phyloP scores from a whole-genome alignment of 2,888 invertebrate species.

The Anthoptus insignis region DNA sequence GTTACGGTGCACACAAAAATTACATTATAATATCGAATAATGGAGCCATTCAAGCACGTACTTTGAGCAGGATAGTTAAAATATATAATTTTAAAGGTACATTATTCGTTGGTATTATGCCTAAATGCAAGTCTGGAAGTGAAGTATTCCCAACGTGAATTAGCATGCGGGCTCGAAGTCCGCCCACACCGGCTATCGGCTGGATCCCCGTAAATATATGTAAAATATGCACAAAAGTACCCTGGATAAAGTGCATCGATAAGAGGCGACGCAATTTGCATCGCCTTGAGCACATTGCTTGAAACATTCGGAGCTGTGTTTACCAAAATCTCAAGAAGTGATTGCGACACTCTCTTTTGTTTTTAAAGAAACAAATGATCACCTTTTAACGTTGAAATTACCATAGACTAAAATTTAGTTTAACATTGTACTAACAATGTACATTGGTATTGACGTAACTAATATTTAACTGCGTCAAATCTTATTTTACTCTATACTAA shows the following conservation, averaged over 20 bases:
- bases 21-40: constrained; percentile 32
- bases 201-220: constrained; percentile 78
- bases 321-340: constrained; percentile 63
- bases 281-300: constrained; percentile 71
- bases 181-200: constrained; percentile 78
- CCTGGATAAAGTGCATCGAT: constrained; percentile 82
- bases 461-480: no score
- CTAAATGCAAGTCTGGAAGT: constrained; percentile 63
- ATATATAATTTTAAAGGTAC: constrained; percentile 40
- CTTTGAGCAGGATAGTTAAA: constrained; percentile 19
- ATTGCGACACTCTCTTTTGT: constrained; percentile 22
- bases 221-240: constrained; percentile 83
- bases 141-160: constrained; percentile 63
- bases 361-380: not conserved
- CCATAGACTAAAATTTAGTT: no score
- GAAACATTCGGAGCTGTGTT: constrained; percentile 72
- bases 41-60: constrained; percentile 35
- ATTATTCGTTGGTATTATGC: constrained; percentile 44
- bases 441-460: no score
- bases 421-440: no score
- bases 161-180: constrained; percentile 69
- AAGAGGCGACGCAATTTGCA: constrained; percentile 83
- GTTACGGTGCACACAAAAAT: constrained; percentile 34
- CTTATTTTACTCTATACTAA: no score
- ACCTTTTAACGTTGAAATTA: not conserved